Base-by-base conservation (phyloP, 2,113 vertebrate species). In the Leptocoma aspasia region DNA sequence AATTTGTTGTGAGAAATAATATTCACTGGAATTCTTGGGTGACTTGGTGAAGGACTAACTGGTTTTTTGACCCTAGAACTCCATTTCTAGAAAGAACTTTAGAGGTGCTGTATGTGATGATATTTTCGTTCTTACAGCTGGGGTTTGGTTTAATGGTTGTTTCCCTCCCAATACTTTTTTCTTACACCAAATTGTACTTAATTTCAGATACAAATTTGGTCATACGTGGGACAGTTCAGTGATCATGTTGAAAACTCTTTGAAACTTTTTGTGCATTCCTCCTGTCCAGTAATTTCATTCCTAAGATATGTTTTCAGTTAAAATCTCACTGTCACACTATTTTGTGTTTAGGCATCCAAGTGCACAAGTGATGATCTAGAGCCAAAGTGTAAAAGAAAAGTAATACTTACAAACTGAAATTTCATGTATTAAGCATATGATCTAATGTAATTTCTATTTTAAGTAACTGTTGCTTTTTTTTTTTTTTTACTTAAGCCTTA, bases 1-100 rank as follows among this genome's bases (percentile, higher is more conserved):
- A 41, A 26, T 39, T 80, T 77, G 12, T 83, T 92, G 28, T 1
- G 4, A 21, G 50, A 82, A 31, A 33, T 44, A 39, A 6, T 56
- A 24, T 6, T 82, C 5, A 23, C 19, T 0, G 1, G 45, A 68
- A 52, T n/a, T 60, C 1, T 9, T 2, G 0, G 37, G 8, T 41
- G 22, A 37, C 9, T 69, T 70, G 31, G 26, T 37, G 28, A 72
- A 54, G 20, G 35, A 35, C 12, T 73, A 47, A 27, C 23, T 2
- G 0, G 4, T 37, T 31, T 82, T 47, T 49, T 52, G 6, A 13
- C 11, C 4, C 6, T 79, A 19, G 9, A 61, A 16, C 10, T 70
- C 11, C 0, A 0, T 70, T 84, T 81, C 42, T 63, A 28, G 21
- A 41, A 65, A 27, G 11, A 87, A 39, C 5, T 69, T 56, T 7